A percentile compares a stretch with the other conserved stretches of the same genome.
phyloP scores from a whole-genome alignment of 1,140 invertebrate genomes.

The Diachasma alloeum region DNA sequence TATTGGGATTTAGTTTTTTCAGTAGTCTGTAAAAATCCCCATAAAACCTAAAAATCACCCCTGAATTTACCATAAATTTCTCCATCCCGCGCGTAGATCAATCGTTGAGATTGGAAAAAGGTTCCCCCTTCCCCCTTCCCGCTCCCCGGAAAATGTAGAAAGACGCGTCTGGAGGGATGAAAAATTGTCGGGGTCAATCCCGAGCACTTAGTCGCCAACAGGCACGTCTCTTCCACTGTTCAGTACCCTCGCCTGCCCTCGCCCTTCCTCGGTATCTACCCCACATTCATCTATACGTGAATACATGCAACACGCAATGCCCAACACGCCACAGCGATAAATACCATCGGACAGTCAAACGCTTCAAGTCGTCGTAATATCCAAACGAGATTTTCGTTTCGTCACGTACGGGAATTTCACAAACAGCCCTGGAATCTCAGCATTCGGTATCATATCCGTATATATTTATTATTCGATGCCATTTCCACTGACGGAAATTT shows the following conservation, averaged over 20 bases:
- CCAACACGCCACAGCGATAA: constrained; percentile 24
- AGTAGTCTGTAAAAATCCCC: constrained; percentile 4
- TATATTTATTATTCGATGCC: constrained; percentile 6
- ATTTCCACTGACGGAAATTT: neutral
- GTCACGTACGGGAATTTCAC: constrained; percentile 30
- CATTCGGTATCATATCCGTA: neutral
- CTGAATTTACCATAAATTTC: neutral
- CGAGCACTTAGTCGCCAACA: constrained; percentile 10
- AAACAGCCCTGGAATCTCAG: neutral
- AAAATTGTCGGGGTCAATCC: constrained; percentile 14
- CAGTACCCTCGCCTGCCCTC: neutral
- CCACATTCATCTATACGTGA: neutral
- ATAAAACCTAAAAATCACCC: neutral
- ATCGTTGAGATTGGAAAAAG: constrained; percentile 11
- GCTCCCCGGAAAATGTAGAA: neutral
- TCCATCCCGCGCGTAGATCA: neutral
- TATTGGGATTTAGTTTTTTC: neutral
- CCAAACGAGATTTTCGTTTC: constrained; percentile 23
- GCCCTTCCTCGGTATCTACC: neutral
- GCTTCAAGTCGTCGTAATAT: neutral
- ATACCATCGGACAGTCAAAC: constrained; percentile 8
- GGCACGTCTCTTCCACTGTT: constrained; percentile 10
- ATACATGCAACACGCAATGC: neutral
- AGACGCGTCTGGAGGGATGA: constrained; percentile 3
- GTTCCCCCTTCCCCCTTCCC: neutral